Conservation (phyloP, 92 coral and sea anemone genomes). For the Virgularia gustaviana region DNA sequence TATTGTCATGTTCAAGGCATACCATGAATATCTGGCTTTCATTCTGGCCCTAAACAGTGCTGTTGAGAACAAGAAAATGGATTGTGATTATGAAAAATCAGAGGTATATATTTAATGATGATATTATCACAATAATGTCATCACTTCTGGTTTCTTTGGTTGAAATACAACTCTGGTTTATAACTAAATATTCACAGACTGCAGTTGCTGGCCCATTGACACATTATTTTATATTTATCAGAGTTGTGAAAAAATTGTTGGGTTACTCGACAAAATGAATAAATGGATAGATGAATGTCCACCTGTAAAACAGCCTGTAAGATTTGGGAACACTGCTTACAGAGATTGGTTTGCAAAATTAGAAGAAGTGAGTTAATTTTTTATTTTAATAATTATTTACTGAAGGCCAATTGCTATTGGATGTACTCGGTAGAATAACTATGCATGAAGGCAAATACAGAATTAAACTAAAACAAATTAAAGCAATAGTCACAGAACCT, state of each 20-base stretch:
- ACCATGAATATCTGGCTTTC: slow-evolving; percentile 76
- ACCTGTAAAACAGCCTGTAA: slow-evolving; percentile 81
- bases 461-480: neutral
- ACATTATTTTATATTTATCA: slow-evolving; percentile 7
- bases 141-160: no score
- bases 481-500: no score
- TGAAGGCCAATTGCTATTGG: no score
- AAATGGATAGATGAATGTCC: slow-evolving; percentile 87
- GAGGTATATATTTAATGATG: no score
- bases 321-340: slow-evolving; percentile 97
- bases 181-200: neutral
- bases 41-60: slow-evolving; percentile 67
- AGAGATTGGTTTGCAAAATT: slow-evolving; percentile 78
- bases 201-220: no score
- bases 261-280: slow-evolving; percentile 66
- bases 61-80: slow-evolving; percentile 69
- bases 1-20: no score
- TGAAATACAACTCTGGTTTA: no score
- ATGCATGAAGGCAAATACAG: neutral
- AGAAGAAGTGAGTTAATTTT: slow-evolving; percentile 59
- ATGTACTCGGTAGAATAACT: neutral
- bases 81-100: slow-evolving; percentile 56
- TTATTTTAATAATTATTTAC: neutral
- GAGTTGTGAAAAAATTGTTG: slow-evolving; percentile 64
- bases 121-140: no score